A percentile compares a stretch with the other conserved stretches of the same genome.
phyloP scores from a whole-genome alignment of 2,113 vertebrate genomes.

The Cryptomyrus ogoouensis region DNA sequence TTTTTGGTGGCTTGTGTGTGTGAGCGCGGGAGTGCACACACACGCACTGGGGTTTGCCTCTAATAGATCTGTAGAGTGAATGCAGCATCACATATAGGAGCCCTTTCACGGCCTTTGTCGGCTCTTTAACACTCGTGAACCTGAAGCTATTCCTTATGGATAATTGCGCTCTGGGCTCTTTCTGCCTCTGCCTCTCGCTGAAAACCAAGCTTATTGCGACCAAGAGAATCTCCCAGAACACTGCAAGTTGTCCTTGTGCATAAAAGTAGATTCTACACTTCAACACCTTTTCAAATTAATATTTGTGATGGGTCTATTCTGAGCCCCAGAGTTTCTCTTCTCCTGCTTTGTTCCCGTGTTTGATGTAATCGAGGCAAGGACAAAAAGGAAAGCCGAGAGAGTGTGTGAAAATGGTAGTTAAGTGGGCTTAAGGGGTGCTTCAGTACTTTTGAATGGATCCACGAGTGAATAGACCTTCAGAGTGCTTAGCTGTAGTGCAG shows the following conservation, averaged over 20 bases:
- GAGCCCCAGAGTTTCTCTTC: constrained; percentile 97
- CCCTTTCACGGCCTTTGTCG: constrained; percentile 80
- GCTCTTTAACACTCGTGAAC: constrained; percentile 91
- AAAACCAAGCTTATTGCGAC: constrained; percentile 99
- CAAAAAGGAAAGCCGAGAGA: constrained; percentile 99
- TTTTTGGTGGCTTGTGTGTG: constrained; percentile 28
- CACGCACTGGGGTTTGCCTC: constrained; percentile 46
- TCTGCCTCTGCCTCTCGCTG: constrained; percentile 93
- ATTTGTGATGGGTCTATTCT: constrained; percentile 99
- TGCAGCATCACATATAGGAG: constrained; percentile 78
- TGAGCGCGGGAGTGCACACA: neutral
- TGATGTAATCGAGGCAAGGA: constrained; percentile 99
- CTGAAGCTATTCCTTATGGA: constrained; percentile 93
- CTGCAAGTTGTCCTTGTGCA: constrained; percentile 99
- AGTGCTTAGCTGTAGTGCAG: constrained; percentile 98
- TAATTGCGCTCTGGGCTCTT: constrained; percentile 97
- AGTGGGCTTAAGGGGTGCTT: constrained; percentile 99
- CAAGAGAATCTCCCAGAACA: constrained; percentile 92
- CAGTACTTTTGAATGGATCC: constrained; percentile 99
- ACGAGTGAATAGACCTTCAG: constrained; percentile 89
- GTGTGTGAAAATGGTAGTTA: constrained; percentile 99
- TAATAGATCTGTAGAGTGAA: constrained; percentile 75
- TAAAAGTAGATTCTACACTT: constrained; percentile 99
- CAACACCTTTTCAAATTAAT: constrained; percentile 99
- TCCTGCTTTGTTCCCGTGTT: constrained; percentile 99